Evolutionary conservation across 2,113 vertebrate species (phyloP).

Genomic region (Larimichthys polyactis): DNA sequence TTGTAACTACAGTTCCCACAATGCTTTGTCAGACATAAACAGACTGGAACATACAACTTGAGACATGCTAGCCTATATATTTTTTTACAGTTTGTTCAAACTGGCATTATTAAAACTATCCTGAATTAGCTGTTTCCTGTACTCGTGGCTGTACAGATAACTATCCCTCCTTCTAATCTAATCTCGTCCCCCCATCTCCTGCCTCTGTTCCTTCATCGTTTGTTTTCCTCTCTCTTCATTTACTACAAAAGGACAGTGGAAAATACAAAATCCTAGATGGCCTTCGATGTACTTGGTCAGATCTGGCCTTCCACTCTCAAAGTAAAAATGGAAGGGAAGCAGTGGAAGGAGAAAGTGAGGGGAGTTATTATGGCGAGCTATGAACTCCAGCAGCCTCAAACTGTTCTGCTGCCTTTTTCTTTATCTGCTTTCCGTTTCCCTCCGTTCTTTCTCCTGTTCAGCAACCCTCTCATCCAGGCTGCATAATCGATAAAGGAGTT

Average conservation of each 20-base stretch:
- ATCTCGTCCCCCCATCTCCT: constrained; percentile 18
- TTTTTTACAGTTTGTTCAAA: neutral
- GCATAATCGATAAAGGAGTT: constrained; percentile 70
- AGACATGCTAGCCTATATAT: neutral
- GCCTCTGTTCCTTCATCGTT: constrained; percentile 28
- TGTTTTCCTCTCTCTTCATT: constrained; percentile 38
- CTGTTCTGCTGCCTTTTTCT: constrained; percentile 2
- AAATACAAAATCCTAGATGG: constrained; percentile 32
- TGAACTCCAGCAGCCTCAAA: constrained; percentile 12
- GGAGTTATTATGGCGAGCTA: constrained; percentile 16
- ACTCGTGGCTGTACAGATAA: neutral
- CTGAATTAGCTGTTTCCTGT: neutral
- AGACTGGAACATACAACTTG: too few relatives aligned
- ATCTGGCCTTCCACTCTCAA: constrained; percentile 28
- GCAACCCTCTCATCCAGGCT: constrained; percentile 39
- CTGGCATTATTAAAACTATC: neutral
- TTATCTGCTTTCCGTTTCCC: constrained; percentile 14
- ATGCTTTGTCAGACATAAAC: neutral
- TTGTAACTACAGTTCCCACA: neutral
- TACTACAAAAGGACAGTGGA: constrained; percentile 42
- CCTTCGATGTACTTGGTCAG: constrained; percentile 48
- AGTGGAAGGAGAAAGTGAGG: neutral
- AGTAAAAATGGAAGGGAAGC: constrained; percentile 26
- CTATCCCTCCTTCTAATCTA: constrained; percentile 8
- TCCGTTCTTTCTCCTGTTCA: constrained; percentile 43